Base-by-base conservation (phyloP, 1,140 invertebrate genomes). In the Glossosoma conforme region DNA sequence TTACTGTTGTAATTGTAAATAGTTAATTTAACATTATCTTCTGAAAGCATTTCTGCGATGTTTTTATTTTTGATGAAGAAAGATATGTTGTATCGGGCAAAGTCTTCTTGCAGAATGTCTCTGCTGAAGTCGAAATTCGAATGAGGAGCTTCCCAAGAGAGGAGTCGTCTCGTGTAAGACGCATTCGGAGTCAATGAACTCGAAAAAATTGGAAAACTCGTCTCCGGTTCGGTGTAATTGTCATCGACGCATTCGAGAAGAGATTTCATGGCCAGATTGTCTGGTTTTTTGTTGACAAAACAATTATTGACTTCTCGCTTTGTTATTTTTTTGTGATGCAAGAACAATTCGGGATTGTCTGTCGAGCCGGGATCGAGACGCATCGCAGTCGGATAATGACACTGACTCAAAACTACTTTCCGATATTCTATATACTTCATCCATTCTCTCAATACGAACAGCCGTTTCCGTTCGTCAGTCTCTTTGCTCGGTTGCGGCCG, bases 401-500 rank as follows among this genome's bases (percentile, higher is more conserved):
- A 60, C 22, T 70, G 65, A 0, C 64, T 54, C 1, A 85, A 52
- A 28, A 82, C 62, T 2, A 62, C 52, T 42, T 75, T 74, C 4
- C 84, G 71, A 60, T 80, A 76, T 52, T 79, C 75, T 2, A 84
- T 75, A 57, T 76, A 82, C 28, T 74, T 56, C 52, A 82, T 74
- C 83, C 83, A 86, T 19, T 83, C 74, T 9, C 67, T 63, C 59
- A 79, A 79, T 42, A 76, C 76, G 59, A 85, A 85, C 13, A 84
- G 68, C 33, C 67, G 67, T 2, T 21, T 48, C 6, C 35, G 10
- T 9, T 37, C 11, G n/a, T 19, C 3, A 8, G 60, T 37, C 17
- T 63, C 59, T 1, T 62, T 28, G n/a, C 6, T n/a, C n/a, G n/a
- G 37, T 19, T 42, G 51, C 17, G 6, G 44, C 13, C 9, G 22